A percentile compares a stretch with the other conserved stretches of the same genome.
Conservation (phyloP, 2,113 vertebrate genomes). For the Phaethon lepturus region DNA sequence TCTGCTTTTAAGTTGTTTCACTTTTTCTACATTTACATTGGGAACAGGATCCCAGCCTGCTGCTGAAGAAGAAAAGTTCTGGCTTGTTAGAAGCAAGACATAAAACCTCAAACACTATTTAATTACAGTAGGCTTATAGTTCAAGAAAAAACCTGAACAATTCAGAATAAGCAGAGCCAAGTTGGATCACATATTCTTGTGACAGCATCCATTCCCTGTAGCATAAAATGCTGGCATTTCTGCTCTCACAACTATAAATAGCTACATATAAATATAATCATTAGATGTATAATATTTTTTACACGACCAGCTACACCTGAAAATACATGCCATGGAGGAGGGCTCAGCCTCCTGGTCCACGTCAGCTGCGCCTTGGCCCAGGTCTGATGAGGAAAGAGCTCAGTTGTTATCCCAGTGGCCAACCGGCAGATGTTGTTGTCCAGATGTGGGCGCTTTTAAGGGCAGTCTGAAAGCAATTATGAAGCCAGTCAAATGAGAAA, state of each 20-base stretch:
- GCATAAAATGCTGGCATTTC: background rate
- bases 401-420: background rate
- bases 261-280: background rate
- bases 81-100: background rate
- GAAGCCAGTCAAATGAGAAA: constrained; percentile 11
- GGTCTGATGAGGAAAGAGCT: background rate
- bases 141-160: background rate
- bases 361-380: background rate
- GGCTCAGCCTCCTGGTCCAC: background rate
- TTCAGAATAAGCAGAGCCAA: background rate
- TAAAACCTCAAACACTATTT: background rate
- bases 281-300: background rate
- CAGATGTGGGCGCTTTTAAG: background rate
- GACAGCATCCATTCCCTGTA: background rate
- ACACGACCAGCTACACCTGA: background rate
- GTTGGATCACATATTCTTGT: background rate
- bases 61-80: background rate
- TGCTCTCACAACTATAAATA: background rate
- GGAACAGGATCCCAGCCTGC: background rate
- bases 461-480: constrained; percentile 19
- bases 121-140: background rate
- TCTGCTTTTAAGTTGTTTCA: background rate
- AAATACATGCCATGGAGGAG: background rate
- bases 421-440: background rate
- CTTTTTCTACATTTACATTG: background rate